phyloP scores from a whole-genome alignment of 2,113 vertebrate genomes.

The Clinocottus analis region DNA sequence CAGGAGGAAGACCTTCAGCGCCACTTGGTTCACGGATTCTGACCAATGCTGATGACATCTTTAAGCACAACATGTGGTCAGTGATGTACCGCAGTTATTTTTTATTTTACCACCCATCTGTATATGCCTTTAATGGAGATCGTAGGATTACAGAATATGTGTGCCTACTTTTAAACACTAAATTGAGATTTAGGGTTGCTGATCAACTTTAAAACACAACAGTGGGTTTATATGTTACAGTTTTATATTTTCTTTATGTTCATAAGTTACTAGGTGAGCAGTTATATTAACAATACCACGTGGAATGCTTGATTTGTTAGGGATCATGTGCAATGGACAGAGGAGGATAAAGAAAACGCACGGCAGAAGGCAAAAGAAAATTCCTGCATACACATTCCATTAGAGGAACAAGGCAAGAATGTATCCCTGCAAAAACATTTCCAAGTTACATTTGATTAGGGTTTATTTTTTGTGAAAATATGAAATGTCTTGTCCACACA shows the following conservation, averaged over 20 bases:
- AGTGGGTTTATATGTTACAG: neutral
- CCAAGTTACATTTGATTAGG: constrained; percentile 1
- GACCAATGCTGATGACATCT: constrained; percentile 86
- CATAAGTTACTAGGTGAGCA: constrained; percentile 3
- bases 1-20: constrained; percentile 78
- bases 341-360: constrained; percentile 86
- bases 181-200: no score
- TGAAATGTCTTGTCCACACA: constrained; percentile 67
- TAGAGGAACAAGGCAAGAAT: constrained; percentile 86
- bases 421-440: neutral
- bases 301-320: constrained; percentile 73
- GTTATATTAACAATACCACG: neutral
- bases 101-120: neutral
- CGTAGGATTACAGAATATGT: neutral
- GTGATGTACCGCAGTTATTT: constrained; percentile 5
- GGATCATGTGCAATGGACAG: constrained; percentile 94
- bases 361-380: constrained; percentile 86
- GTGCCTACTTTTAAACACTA: no score
- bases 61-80: constrained; percentile 96
- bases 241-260: neutral
- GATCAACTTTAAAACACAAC: no score
- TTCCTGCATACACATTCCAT: constrained; percentile 81
- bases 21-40: constrained; percentile 91
- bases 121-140: neutral
- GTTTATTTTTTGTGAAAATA: neutral